phyloP scores from a whole-genome alignment of 2,888 invertebrate species.

The Invenusta paracnida region DNA sequence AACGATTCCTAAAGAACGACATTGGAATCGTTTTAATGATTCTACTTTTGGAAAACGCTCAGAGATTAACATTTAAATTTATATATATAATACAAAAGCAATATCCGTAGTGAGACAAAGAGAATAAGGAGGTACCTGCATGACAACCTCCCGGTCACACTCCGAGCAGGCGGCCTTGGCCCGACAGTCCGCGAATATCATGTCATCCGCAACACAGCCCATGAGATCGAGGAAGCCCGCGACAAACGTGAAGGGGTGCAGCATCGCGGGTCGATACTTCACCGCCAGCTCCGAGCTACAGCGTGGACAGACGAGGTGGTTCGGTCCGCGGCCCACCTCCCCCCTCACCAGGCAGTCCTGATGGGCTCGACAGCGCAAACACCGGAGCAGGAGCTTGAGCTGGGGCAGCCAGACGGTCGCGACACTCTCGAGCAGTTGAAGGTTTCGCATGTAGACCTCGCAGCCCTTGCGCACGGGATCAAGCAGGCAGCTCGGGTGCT shows the following conservation, averaged over 20 bases:
- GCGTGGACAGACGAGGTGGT: constrained; percentile 46
- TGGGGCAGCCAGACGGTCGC: constrained; percentile 53
- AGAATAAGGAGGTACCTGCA: background rate
- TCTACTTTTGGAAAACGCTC: no score
- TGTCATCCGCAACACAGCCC: constrained; percentile 56
- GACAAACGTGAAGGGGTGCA: constrained; percentile 55
- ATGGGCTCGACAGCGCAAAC: constrained; percentile 50
- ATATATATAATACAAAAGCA: background rate
- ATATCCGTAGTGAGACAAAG: background rate
- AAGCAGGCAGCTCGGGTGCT: background rate
- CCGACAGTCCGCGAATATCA: constrained; percentile 47
- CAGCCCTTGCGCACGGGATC: constrained; percentile 51
- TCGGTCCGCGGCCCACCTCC: background rate
- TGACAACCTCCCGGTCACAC: background rate
- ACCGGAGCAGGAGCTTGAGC: constrained; percentile 53
- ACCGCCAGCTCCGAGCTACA: constrained; percentile 45
- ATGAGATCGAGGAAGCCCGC: constrained; percentile 58
- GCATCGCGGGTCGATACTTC: constrained; percentile 50
- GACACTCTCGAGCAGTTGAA: constrained; percentile 54
- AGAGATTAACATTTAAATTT: no score
- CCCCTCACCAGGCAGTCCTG: background rate
- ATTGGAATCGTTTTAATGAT: no score
- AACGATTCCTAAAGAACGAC: no score
- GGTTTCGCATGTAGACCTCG: constrained; percentile 53
- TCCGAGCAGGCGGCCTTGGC: background rate